Evolutionary conservation across 2,113 vertebrate species (phyloP).

Genomic region (Tonatia bakeri): DNA sequence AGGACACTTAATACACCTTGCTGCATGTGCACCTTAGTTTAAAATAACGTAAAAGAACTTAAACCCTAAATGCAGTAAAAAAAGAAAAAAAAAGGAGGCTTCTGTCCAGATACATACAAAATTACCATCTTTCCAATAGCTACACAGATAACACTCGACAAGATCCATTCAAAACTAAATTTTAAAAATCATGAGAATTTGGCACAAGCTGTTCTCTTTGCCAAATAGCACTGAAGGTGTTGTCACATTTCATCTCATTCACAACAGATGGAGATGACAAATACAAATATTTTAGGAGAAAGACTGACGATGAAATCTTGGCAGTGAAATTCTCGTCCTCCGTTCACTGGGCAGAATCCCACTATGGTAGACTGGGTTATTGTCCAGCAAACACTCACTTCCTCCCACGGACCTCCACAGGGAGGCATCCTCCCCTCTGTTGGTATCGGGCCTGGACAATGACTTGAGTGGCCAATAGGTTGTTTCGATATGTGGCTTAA

Average conservation of each 20-base stretch:
- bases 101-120: constrained; percentile 22
- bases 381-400: constrained; percentile 29
- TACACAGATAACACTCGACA: constrained; percentile 5
- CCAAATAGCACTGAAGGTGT: constrained; percentile 62
- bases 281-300: constrained; percentile 71
- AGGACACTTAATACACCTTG: neutral
- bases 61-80: neutral
- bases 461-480: neutral
- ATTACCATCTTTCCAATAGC: constrained; percentile 23
- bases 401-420: neutral
- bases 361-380: neutral
- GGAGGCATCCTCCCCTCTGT: neutral
- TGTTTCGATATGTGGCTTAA: neutral
- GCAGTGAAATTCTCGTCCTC: constrained; percentile 49
- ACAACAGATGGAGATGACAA: constrained; percentile 75
- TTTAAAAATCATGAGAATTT: constrained; percentile 23
- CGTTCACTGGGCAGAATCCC: constrained; percentile 49
- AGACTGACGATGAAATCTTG: constrained; percentile 67
- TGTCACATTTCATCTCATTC: constrained; percentile 69
- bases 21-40: neutral
- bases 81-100: neutral
- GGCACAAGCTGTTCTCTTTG: constrained; percentile 50
- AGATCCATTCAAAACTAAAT: constrained; percentile 63
- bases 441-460: neutral
- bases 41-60: constrained; percentile 42